Evolutionary conservation across 1,140 invertebrate species (phyloP), one percentile per base, ranked within the genome.

Genomic region (Bombyx mandarina): DNA sequence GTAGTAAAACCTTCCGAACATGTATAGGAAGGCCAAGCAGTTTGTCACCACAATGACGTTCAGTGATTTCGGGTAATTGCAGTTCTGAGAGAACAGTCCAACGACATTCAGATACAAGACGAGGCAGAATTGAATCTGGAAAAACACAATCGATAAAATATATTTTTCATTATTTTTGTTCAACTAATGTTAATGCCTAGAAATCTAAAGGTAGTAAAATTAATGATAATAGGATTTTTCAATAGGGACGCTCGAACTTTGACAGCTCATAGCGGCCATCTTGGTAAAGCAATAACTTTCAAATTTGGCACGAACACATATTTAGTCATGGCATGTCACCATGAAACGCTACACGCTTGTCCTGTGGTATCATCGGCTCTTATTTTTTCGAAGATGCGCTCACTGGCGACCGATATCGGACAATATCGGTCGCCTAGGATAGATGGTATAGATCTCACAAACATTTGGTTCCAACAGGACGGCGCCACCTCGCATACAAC

Each of bases 81-180:
- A 61, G 22, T 49, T 48, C 18, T 18, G 43, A 7, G 58, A 49
- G 2, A 47, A 53, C 2, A 61, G 10, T 7, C 59, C 50, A 8
- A 45, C 61, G 1, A 56, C 43, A 54, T 65, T 65, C 4, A 61
- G n/a, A 43, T 56, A 65, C 5, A 58, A 43, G 2, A 65, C 50
- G 35, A 65, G 56, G 62, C 62, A 61, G 45, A 65, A 65, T 48
- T 65, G 62, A 8, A 65, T 53, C 62, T 65, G 56, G 35, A 65
- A 61, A 22, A 9, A 54, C 3, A 44, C 18, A 52, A 35, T 43
- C 4, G 10, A 8, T 26, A 26, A 12, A 12, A 54, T 7, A 26
- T 12, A 50, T 26, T 47, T 42, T 2, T 22, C 1, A 45, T 45
- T 45, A 12, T 44, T 18, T 12, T 10, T 45, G 22, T 42, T n/a